A percentile compares a stretch with the other conserved stretches of the same genome.
Conservation (phyloP, 1,140 invertebrate genomes). For the Carposina sasakii region DNA sequence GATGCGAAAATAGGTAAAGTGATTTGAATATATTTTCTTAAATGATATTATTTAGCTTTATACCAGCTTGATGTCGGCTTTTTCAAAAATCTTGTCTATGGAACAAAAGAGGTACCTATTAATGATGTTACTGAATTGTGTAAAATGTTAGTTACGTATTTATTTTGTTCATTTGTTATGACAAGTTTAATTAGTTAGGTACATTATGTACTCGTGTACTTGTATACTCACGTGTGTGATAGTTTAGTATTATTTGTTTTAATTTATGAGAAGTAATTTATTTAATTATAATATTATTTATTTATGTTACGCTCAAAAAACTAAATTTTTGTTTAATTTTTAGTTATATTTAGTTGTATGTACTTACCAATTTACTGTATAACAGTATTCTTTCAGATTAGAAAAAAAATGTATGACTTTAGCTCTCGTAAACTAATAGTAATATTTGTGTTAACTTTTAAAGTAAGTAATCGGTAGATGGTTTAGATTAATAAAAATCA, state of each 20-base stretch:
- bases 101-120: slow-evolving; percentile 66
- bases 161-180: slow-evolving; percentile 35
- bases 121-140: slow-evolving; percentile 62
- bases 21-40: slow-evolving; percentile 60
- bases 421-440: slow-evolving; percentile 65
- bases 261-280: slow-evolving; percentile 43
- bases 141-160: slow-evolving; percentile 46
- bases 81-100: slow-evolving; percentile 67
- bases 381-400: slow-evolving; percentile 45
- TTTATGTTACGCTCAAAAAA: slow-evolving; percentile 45
- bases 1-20: slow-evolving; percentile 46
- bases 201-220: slow-evolving; percentile 2
- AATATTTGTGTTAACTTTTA: slow-evolving; percentile 68
- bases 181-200: slow-evolving; percentile 29
- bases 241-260: slow-evolving; percentile 28
- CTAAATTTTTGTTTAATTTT: slow-evolving; percentile 47
- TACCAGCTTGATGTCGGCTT: slow-evolving; percentile 67
- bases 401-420: slow-evolving; percentile 59
- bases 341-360: slow-evolving; percentile 48
- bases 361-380: slow-evolving; percentile 30
- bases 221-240: slow-evolving; percentile 35
- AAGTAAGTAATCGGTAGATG: slow-evolving; percentile 55
- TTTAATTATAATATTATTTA: slow-evolving; percentile 43
- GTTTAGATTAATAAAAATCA: slow-evolving; percentile 68
- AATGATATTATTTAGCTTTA: slow-evolving; percentile 62